A percentile compares a stretch with the other conserved stretches of the same genome.
These are phyloP conservation scores for Drosophila prosaltans DNA, from an alignment of 1,140 invertebrate genomes.

Conservation along the genomic window DNA sequence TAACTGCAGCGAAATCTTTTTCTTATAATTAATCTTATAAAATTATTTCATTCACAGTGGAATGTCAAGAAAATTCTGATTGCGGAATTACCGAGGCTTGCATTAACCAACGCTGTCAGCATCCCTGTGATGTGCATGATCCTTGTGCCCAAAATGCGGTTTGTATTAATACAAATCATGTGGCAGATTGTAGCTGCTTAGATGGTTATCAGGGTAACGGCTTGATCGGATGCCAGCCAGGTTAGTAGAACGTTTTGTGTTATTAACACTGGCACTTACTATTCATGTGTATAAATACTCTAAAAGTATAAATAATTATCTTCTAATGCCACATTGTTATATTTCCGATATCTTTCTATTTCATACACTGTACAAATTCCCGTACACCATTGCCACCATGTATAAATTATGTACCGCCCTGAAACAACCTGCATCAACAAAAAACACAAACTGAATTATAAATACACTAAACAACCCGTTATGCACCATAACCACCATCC, in stretches of 20 bases:
- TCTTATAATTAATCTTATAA: not conserved
- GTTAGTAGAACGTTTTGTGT: conserved; percentile 84
- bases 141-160: conserved; percentile 92
- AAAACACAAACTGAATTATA: conserved; percentile 59
- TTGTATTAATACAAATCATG: conserved; percentile 94
- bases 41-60: conserved; percentile 84
- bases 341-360: conserved; percentile 60
- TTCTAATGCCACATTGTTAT: conserved; percentile 64
- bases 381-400: conserved; percentile 64
- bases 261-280: conserved; percentile 34
- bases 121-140: conserved; percentile 91
- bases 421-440: conserved; percentile 36
- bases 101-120: conserved; percentile 90
- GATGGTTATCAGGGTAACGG: conserved; percentile 94
- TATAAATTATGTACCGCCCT: conserved; percentile 63
- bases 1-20: not conserved
- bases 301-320: conserved; percentile 29
- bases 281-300: conserved; percentile 8
- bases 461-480: conserved; percentile 78
- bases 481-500: conserved; percentile 80
- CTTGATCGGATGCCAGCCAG: conserved; percentile 89
- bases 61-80: conserved; percentile 91
- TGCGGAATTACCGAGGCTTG: conserved; percentile 92
- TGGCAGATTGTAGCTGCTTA: conserved; percentile 91
- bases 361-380: conserved; percentile 77